phyloP scores from a whole-genome alignment of 2,888 invertebrate genomes.

The Tuta absoluta region DNA sequence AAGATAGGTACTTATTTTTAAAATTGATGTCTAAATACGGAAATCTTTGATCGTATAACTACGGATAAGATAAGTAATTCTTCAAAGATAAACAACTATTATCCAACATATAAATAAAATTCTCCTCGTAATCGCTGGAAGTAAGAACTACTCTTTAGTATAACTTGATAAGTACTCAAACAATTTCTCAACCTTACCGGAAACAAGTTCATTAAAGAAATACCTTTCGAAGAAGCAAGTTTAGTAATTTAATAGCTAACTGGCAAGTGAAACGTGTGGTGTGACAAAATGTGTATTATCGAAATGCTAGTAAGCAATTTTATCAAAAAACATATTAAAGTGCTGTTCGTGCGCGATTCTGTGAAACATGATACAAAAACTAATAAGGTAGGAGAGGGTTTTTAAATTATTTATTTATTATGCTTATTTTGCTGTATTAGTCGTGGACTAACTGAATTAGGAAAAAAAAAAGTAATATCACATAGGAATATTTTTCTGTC shows the following conservation, averaged over 20 bases:
- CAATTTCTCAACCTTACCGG: not conserved
- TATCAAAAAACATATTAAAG: not conserved
- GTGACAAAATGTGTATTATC: not conserved
- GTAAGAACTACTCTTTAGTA: not conserved
- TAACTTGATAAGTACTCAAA: not conserved
- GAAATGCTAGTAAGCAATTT: not conserved
- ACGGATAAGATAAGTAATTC: no score
- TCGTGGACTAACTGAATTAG: no score
- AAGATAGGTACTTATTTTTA: no score
- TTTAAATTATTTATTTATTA: no score
- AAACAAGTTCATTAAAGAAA: conserved; percentile 4
- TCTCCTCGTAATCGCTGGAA: no score
- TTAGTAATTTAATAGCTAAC: conserved; percentile 4
- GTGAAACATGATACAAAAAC: not conserved
- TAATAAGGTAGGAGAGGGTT: not conserved
- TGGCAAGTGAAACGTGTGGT: not conserved
- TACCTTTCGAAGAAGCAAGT: not conserved
- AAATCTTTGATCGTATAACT: no score
- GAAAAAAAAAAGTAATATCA: no score
- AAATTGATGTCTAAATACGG: no score
- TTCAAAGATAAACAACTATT: no score
- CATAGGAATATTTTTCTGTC: no score
- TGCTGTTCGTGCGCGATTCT: not conserved
- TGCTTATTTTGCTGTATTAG: no score
- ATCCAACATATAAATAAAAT: no score